Evolutionary conservation across 2,888 invertebrate species (phyloP), one percentile per base, ranked within the genome.

Genomic region (Drosophila paramelanica): DNA sequence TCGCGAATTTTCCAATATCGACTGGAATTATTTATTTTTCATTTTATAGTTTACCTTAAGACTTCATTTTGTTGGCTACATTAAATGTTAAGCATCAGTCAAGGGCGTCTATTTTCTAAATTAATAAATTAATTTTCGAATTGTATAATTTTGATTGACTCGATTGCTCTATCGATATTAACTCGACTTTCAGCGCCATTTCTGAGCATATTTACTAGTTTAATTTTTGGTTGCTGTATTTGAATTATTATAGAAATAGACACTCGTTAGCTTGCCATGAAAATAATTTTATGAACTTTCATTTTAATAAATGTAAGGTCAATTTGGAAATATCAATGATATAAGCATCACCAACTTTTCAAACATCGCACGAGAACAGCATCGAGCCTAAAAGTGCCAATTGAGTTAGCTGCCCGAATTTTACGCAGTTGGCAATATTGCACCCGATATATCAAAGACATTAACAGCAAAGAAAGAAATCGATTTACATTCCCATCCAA

Each of bases 1-100:
- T 58, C 61, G 57, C 5, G 0, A n/a, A 10, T 17, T 8, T 56
- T 67, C 33, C 20, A 59, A 33, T 67, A 74, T 67, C 67, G 60
- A 42, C 42, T 70, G 58, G 46, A 69, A 39, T 51, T 27, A 1
- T 25, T 33, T 10, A 8, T 20, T 58, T 11, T 13, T 8, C 10
- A 59, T 45, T 27, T 36, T 2, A 39, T 13, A 11, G 38, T 13
- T 13, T 13, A 46, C 3, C 25, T 10, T 1, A 38, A 38, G 17
- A 10, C 5, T 6, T 10, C 8, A 50, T 11, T 14, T 51, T 25
- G 7, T 0, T 8, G n/a, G 14, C 1, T 14, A 3, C 14, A 1
- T 25, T 14, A n/a, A 0, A 4, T 5, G 3, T 50, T 3, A 10
- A 11, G 7, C 13, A 36, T 38, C 5, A 4, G 3, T 6, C 0